Base-by-base conservation (phyloP, 2,113 vertebrate genomes). In the Uropsilus gracilis region DNA sequence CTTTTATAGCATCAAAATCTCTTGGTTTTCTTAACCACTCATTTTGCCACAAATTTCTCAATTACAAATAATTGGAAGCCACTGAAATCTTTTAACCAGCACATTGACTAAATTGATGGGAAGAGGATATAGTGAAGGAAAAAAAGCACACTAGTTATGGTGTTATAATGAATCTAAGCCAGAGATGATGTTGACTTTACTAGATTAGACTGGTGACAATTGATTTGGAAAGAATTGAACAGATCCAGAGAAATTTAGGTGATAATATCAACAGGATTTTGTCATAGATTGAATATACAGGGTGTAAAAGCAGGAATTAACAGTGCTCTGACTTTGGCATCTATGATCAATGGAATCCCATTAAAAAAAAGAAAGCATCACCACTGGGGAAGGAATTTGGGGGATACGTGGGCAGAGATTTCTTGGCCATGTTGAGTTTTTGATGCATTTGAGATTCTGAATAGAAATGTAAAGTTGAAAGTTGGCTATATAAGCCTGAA, bases 361-460 rank as follows among this genome's bases (percentile, higher is more conserved):
- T 68, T 90, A 90, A 87, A 50, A 78, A 76, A 4, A 24, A 28
- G 34, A 76, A 42, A 73, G 57, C n/a, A n/a, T n/a, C n/a, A 57
- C 55, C 18, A 42, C 28, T 92, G 16, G 20, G 76, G 48, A 82
- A 88, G 24, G 37, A 71, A 75, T 71, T 84, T 71, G 9, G 5
- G 26, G 4, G 8, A 5, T 37, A 26, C 7, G 8, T 11, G 6
- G 12, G 10, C 32, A 20, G 14, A 78, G 9, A 66, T 64, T 30
- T 24, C 68, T 32, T 73, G 44, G 32, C 34, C 42, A 26, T 66
- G 13, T 80, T 75, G 44, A 89, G 42, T 95, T 86, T 71, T 78
- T 80, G 53, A 26, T 87, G 24, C 5, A 6, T 80, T 94, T 91
- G 89, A 80, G 17, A 83, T 95, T 96, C 42, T 94, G 72, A 94